phyloP scores from a whole-genome alignment of 2,888 invertebrate genomes.

The Zeuzera pyrina region DNA sequence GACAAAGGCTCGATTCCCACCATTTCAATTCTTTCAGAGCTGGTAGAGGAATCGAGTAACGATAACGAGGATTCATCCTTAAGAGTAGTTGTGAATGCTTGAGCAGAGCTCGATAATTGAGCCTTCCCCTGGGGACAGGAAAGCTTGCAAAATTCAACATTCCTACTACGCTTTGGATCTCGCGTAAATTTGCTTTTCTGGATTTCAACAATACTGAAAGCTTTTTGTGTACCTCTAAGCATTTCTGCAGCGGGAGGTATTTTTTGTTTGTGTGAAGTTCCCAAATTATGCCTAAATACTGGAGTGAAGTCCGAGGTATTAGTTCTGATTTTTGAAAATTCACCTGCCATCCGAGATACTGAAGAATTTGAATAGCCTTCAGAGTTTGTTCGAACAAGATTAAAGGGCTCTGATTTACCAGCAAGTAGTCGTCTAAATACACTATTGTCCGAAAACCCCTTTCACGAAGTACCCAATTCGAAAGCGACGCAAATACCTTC shows the following conservation, averaged over 20 bases:
- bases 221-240: neutral
- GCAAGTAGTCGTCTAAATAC: constrained; percentile 17
- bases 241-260: constrained; percentile 3
- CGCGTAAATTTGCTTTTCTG: neutral
- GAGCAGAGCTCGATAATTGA: constrained; percentile 8
- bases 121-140: neutral
- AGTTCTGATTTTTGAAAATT: constrained; percentile 14
- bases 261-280: constrained; percentile 5
- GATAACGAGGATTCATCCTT: no score
- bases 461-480: constrained; percentile 12
- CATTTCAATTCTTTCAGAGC: constrained; percentile 10
- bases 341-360: constrained; percentile 11
- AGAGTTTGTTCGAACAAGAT: neutral
- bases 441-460: constrained; percentile 16
- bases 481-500: constrained; percentile 14
- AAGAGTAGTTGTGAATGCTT: no score
- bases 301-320: constrained; percentile 7
- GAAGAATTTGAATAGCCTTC: neutral
- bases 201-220: neutral
- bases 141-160: neutral
- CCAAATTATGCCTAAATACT: constrained; percentile 11
- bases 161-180: constrained; percentile 1
- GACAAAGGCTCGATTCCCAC: constrained; percentile 14
- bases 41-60: neutral
- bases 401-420: constrained; percentile 6